phyloP scores from a whole-genome alignment of 1,140 invertebrate species.

The Euura saliciscinereae region DNA sequence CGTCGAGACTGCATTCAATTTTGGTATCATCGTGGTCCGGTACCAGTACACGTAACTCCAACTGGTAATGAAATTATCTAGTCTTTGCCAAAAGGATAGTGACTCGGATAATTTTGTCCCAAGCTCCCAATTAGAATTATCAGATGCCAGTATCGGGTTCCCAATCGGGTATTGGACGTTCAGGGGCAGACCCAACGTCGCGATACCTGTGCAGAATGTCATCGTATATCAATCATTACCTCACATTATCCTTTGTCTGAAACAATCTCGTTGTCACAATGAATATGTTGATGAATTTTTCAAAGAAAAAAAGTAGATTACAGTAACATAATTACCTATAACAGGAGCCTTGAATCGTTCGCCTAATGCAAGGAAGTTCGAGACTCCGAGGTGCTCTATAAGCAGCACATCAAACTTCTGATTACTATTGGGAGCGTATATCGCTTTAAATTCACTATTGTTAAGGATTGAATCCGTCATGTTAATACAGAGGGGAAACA shows the following conservation, averaged over 20 bases:
- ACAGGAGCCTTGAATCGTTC: neutral
- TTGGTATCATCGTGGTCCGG: neutral
- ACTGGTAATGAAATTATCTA: neutral
- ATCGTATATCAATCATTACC: too few species aligned
- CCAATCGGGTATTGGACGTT: neutral
- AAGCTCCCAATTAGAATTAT: neutral
- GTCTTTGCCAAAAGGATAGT: neutral
- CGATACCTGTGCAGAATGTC: neutral
- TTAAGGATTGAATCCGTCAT: neutral
- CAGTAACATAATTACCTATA: neutral
- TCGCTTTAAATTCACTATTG: neutral
- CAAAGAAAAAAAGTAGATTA: too few species aligned
- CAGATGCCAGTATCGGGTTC: neutral
- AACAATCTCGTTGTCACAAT: too few species aligned
- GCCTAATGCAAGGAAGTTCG: neutral
- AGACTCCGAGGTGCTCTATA: neutral
- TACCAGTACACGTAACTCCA: neutral
- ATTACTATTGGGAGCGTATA: neutral
- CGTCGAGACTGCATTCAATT: slow-evolving; percentile 33
- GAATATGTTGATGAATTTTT: too few species aligned
- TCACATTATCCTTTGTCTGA: too few species aligned
- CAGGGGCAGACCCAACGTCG: neutral
- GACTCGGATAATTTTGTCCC: neutral
- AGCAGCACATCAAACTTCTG: too few species aligned
- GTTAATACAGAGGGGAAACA: too few species aligned